phyloP scores from a whole-genome alignment of 2,888 invertebrate species.

The Meliscaeva auricollis region DNA sequence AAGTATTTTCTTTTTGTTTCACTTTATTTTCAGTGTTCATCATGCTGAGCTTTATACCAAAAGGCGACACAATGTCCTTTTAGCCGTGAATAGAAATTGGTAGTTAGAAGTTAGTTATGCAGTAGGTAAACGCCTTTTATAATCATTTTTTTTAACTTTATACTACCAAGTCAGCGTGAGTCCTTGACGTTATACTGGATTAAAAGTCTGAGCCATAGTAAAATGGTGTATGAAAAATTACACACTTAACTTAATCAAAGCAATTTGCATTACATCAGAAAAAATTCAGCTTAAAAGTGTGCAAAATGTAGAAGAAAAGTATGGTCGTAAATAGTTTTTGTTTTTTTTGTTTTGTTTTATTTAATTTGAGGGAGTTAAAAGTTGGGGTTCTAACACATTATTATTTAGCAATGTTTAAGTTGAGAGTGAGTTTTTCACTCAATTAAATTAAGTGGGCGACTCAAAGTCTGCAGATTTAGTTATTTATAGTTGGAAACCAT shows the following conservation, averaged over 20 bases:
- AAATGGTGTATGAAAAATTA: slow-evolving; percentile 2
- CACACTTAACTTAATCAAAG: slow-evolving; percentile 12
- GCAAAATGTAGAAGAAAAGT: background rate
- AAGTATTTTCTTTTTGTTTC: background rate
- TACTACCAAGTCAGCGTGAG: background rate
- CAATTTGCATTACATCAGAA: background rate
- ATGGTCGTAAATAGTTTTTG: background rate
- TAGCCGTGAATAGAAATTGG: slow-evolving; percentile 5
- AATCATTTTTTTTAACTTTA: background rate
- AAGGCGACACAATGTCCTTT: slow-evolving; percentile 18
- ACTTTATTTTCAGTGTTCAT: background rate
- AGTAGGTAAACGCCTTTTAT: background rate
- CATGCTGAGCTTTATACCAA: no score
- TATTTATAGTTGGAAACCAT: no score
- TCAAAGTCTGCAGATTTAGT: no score
- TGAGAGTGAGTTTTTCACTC: no score
- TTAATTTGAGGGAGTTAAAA: no score
- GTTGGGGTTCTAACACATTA: no score
- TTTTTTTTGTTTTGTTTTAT: no score
- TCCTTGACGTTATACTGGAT: background rate
- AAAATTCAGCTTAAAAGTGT: background rate
- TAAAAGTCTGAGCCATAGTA: background rate
- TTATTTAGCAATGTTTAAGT: no score
- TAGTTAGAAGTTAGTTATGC: background rate
- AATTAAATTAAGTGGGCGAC: no score